A percentile compares a stretch with the other conserved stretches of the same genome.
Evolutionary conservation across 2,113 vertebrate species (phyloP).

Genomic region (Forbesichthys agassizii): DNA sequence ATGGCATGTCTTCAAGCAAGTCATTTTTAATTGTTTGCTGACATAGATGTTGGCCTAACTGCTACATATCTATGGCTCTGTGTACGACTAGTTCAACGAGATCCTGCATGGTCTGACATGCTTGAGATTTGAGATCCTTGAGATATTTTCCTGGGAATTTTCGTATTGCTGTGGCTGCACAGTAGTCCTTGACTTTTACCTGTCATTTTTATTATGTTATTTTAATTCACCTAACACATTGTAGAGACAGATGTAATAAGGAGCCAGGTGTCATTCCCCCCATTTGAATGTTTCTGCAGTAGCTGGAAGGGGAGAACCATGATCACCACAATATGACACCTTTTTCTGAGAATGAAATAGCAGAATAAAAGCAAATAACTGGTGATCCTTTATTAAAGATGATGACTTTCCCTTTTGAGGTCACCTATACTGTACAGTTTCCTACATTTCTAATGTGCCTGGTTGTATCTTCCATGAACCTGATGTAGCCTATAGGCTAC

Average conservation of each 20-base stretch:
- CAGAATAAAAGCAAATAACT: not conserved
- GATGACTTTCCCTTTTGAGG: not conserved
- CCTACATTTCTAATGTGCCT: not conserved
- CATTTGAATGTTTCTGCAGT: not conserved
- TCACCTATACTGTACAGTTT: not conserved
- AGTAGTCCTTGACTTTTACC: slow-evolving; percentile 8
- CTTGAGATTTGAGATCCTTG: slow-evolving; percentile 36
- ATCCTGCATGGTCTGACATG: slow-evolving; percentile 66
- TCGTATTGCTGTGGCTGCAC: slow-evolving; percentile 10
- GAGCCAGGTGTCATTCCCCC: not conserved
- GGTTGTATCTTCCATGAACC: not conserved
- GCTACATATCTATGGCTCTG: slow-evolving; percentile 59
- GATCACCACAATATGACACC: not conserved
- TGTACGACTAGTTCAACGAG: slow-evolving; percentile 16
- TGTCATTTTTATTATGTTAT: slow-evolving; percentile 3
- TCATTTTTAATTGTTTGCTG: not conserved
- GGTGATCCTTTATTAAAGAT: not conserved
- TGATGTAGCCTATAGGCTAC: slow-evolving; percentile 2
- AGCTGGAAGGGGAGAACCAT: not conserved
- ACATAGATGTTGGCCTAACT: slow-evolving; percentile 49
- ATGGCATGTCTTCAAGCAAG: not conserved
- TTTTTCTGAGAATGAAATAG: slow-evolving; percentile 23
- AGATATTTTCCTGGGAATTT: slow-evolving; percentile 28
- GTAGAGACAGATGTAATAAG: not conserved
- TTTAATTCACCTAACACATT: slow-evolving; percentile 30